Evolutionary conservation across 2,888 invertebrate genomes (phyloP).

Genomic region (Zonitis immaculata): DNA sequence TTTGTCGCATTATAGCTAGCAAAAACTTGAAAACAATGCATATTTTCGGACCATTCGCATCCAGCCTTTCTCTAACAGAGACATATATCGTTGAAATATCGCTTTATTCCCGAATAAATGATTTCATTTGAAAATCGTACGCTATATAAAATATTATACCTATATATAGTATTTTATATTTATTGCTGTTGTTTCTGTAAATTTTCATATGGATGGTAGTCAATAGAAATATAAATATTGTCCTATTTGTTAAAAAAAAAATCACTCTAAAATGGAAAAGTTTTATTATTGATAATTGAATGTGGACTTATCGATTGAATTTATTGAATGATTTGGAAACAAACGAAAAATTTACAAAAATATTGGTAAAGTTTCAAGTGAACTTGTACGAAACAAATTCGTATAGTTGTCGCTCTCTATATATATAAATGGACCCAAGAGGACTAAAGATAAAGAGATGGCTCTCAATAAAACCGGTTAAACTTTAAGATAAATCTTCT

Average conservation of each 20-base stretch:
- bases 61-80: neutral
- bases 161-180: neutral
- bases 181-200: neutral
- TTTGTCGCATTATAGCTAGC: neutral
- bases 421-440: neutral
- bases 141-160: constrained; percentile 4
- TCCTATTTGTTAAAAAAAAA: no score
- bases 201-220: neutral
- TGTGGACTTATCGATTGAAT: neutral
- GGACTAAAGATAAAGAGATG: neutral
- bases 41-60: neutral
- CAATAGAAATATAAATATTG: no score
- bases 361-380: neutral
- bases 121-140: constrained; percentile 5
- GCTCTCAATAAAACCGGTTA: constrained; percentile 1
- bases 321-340: neutral
- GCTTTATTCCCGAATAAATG: constrained; percentile 2
- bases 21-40: constrained; percentile 1
- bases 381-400: neutral
- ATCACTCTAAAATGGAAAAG: no score
- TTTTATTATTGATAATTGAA: neutral
- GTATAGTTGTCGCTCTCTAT: neutral
- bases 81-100: constrained; percentile 5
- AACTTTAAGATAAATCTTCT: constrained; percentile 1
- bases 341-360: neutral